phyloP scores from a whole-genome alignment of 2,797 vertebrate species.

The Macropus fuliginosus region DNA sequence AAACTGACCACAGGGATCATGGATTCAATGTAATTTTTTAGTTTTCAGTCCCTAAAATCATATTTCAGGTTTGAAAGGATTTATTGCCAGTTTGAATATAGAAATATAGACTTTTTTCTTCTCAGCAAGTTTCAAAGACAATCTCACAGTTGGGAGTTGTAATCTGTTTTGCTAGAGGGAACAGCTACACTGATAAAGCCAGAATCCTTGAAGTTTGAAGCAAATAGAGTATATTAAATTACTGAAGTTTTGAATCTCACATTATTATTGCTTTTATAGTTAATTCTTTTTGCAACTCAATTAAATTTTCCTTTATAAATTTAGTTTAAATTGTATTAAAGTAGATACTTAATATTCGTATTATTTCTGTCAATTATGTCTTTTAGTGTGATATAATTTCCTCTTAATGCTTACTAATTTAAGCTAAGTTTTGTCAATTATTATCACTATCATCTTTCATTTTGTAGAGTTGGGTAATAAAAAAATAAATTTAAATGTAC shows the following conservation, averaged over 20 bases:
- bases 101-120: neutral
- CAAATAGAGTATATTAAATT: neutral
- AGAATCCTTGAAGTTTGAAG: neutral
- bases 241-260: neutral
- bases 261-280: neutral
- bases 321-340: neutral
- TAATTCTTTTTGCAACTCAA: neutral
- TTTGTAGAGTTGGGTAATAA: neutral
- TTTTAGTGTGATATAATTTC: neutral
- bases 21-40: neutral
- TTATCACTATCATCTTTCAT: neutral
- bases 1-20: neutral
- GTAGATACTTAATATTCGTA: neutral
- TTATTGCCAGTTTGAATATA: neutral
- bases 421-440: neutral
- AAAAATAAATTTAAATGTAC: neutral
- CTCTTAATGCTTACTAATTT: neutral
- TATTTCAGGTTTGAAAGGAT: neutral
- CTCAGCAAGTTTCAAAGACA: neutral
- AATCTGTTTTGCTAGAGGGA: neutral
- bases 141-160: neutral
- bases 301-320: neutral
- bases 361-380: neutral
- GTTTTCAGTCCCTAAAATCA: neutral
- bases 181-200: neutral